These are phyloP conservation scores for Nudaria mundana DNA, from an alignment of 2,888 invertebrate species.

Conservation along the genomic window DNA sequence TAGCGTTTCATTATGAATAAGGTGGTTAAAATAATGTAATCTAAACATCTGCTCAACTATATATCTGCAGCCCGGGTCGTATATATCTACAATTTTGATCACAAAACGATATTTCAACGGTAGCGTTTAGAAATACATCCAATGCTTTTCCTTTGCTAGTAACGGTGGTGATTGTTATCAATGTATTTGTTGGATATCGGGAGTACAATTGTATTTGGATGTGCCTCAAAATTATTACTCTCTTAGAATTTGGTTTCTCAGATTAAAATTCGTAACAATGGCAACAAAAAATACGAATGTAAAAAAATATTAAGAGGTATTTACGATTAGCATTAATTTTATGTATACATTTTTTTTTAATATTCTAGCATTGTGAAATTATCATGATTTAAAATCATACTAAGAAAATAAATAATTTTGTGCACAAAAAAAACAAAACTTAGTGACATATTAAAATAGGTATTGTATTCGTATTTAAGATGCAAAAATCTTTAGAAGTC, in stretches of 20 bases:
- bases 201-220: conserved; percentile 23
- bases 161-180: conserved; percentile 22
- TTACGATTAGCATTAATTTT: background rate
- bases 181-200: conserved; percentile 21
- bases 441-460: too few species aligned
- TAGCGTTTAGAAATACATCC: conserved; percentile 13
- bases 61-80: conserved; percentile 18
- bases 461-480: too few species aligned
- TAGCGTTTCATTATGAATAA: too few species aligned
- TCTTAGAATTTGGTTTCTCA: conserved; percentile 23
- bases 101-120: conserved; percentile 16
- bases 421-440: too few species aligned
- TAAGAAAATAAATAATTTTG: too few species aligned
- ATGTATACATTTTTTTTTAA: too few species aligned
- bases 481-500: too few species aligned
- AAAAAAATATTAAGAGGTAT: too few species aligned
- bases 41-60: too few species aligned
- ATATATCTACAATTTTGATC: conserved; percentile 12
- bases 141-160: conserved; percentile 17
- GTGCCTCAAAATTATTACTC: conserved; percentile 33
- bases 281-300: conserved; percentile 11
- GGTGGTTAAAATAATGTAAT: too few species aligned
- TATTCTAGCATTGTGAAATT: too few species aligned
- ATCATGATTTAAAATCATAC: too few species aligned
- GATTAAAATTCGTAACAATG: conserved; percentile 23